Percentiles rank a stretch among this genome's conserved stretches.
phyloP scores from a whole-genome alignment of 2,797 vertebrate species.

The Gymnoscopelus microlampas region DNA sequence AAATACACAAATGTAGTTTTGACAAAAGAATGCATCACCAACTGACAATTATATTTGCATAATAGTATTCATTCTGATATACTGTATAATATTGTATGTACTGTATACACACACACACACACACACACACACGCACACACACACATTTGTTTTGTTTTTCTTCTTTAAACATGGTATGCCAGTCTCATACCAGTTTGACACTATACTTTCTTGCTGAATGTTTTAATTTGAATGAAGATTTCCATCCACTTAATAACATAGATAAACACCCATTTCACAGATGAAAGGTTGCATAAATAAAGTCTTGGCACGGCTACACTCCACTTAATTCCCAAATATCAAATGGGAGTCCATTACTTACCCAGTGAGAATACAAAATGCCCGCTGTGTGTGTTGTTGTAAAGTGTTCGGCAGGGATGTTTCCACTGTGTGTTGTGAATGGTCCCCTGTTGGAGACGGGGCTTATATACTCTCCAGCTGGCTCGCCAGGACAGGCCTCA shows the following conservation, averaged over 20 bases:
- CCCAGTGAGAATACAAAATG: conserved; percentile 59
- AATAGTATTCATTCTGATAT: too few relatives aligned
- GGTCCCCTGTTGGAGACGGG: conserved; percentile 54
- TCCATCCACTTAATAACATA: background rate
- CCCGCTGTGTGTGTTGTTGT: conserved; percentile 52
- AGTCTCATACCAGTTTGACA: too few relatives aligned
- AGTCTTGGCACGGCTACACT: background rate
- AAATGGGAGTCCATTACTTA: conserved; percentile 50
- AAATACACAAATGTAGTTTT: too few relatives aligned
- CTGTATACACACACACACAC: too few relatives aligned
- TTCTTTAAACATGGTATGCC: too few relatives aligned
- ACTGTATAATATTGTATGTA: too few relatives aligned
- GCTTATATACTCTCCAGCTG: conserved; percentile 73
- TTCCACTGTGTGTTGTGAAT: conserved; percentile 66
- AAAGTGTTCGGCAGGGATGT: conserved; percentile 56
- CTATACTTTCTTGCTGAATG: too few relatives aligned
- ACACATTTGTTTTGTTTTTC: too few relatives aligned
- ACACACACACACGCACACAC: too few relatives aligned
- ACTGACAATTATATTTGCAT: too few relatives aligned
- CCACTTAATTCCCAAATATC: conserved; percentile 15
- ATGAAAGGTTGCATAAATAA: background rate
- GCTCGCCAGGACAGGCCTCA: conserved; percentile 71
- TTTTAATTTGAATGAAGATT: background rate
- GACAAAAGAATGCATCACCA: too few relatives aligned
- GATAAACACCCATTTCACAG: background rate